Evolutionary conservation across 2,888 invertebrate genomes (phyloP).

Genomic region (Formica aserva): DNA sequence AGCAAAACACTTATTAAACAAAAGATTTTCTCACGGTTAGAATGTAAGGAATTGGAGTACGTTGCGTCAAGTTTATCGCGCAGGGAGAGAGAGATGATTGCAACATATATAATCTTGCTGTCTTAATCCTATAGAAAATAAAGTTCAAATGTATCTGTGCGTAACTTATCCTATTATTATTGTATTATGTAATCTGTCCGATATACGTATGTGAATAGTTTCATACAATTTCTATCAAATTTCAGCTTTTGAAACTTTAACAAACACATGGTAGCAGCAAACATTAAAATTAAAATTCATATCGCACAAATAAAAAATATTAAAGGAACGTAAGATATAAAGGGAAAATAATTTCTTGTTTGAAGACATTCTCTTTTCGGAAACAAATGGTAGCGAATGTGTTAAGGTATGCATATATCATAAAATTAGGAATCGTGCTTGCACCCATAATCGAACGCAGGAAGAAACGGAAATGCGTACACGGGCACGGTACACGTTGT

Average conservation of each 20-base stretch:
- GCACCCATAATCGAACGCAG: constrained; percentile 41
- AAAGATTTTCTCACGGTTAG: constrained; percentile 46
- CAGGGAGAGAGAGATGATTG: background rate
- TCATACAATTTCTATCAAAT: background rate
- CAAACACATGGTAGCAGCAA: background rate
- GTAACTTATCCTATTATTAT: background rate
- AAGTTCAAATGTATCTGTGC: constrained; percentile 5
- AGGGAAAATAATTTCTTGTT: background rate
- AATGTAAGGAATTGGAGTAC: constrained; percentile 44
- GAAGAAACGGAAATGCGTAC: constrained; percentile 64
- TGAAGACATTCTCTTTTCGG: background rate
- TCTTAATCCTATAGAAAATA: background rate
- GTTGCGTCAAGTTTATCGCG: constrained; percentile 12
- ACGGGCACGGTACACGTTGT: constrained; percentile 52
- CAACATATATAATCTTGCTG: constrained; percentile 19
- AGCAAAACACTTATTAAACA: constrained; percentile 37
- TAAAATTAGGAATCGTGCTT: background rate
- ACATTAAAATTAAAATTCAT: background rate
- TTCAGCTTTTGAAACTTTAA: background rate
- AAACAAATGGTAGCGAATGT: background rate
- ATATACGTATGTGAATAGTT: background rate
- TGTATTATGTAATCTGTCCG: background rate
- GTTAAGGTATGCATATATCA: background rate
- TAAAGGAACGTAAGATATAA: background rate
- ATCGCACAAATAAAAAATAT: background rate